Base-by-base conservation (phyloP, 2,797 vertebrate genomes). In the Taenioides sp. region DNA sequence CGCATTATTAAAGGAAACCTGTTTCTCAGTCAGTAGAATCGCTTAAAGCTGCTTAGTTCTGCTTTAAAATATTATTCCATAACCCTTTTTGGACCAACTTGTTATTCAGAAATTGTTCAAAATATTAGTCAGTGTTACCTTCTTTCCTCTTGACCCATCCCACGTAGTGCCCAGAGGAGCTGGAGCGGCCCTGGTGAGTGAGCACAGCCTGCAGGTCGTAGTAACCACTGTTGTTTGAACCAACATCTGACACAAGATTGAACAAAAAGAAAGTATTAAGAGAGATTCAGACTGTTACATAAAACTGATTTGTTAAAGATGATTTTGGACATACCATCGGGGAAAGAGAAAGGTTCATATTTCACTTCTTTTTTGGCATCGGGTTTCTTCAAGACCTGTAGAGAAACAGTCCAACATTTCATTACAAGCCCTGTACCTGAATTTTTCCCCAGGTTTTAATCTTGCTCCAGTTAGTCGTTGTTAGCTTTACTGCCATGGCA, bases 71-170 rank as follows among this genome's bases (percentile, higher is more conserved):
- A 34, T 34, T 34, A 34, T 34, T 34, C 34, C 34, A 34, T 16
- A 43, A 12, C 40, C 40, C 3, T 43, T 43, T 9, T 43, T 43
- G 14, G 40, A 14, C 12, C 12, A 12, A 12, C 3, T 14, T 43
- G 14, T 43, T 14, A 14, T 43, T 12, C 2, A 43, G 40, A 4
- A 3, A 12, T 43, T 43, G 11, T 12, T 40, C 12, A 11, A 34
- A 11, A 12, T 40, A 40, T 40, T 40, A 4, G 37, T 40, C 2
- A 14, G 12, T 14, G 5, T 59, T 92, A 99, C 98, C 97, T 95
- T 97, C 96, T 97, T 99, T 99, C 92, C 98, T 97, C 90, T 97
- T 97, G 80, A 99, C 98, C 98, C 98, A 99, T 49, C 95, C 97
- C 31, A 99, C 95, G 0, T 99, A 99, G 88, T 99, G 98, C 27